phyloP scores from a whole-genome alignment of 2,113 vertebrate species.

The Coracopsis vasa region DNA sequence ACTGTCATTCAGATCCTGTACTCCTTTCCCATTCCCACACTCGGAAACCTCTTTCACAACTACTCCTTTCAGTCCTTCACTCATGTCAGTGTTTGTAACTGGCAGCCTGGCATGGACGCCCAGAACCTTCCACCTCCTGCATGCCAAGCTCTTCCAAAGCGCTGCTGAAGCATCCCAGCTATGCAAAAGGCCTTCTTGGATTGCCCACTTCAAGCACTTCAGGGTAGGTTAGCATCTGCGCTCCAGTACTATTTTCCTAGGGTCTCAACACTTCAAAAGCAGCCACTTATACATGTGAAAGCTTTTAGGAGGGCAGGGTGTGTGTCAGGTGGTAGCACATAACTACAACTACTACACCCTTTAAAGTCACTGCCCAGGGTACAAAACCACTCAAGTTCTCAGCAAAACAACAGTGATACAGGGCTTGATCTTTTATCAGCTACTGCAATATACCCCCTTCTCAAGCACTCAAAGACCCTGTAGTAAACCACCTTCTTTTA shows the following conservation, averaged over 20 bases:
- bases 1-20: background rate
- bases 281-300: fast-evolving
- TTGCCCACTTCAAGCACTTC: background rate
- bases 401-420: background rate
- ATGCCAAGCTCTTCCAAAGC: background rate
- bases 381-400: background rate
- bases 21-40: constrained; percentile 13
- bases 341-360: background rate
- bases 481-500: background rate
- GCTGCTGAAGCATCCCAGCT: background rate
- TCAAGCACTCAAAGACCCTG: background rate
- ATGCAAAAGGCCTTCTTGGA: background rate
- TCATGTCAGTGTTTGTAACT: background rate
- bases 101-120: background rate
- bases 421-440: background rate
- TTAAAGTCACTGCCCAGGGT: background rate
- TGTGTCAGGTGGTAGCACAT: background rate
- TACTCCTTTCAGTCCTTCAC: background rate
- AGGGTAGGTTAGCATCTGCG: background rate
- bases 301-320: background rate
- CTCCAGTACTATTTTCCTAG: background rate
- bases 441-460: background rate
- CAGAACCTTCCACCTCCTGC: background rate
- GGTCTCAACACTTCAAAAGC: background rate
- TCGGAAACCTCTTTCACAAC: background rate